Conservation (phyloP, 2,113 vertebrate genomes). For the Protomyctophum bolini region DNA sequence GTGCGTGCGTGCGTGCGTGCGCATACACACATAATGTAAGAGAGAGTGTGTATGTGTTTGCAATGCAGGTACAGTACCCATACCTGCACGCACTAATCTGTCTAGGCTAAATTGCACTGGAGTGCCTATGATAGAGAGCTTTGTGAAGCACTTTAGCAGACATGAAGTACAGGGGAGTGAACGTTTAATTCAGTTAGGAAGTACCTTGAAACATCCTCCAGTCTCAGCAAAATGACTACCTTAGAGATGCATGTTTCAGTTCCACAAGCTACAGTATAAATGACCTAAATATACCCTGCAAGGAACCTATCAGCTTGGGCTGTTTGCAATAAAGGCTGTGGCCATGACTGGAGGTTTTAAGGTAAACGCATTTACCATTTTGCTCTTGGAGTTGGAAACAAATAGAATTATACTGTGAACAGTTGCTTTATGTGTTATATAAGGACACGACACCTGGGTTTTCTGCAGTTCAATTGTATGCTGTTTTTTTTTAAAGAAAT, state of each 20-base stretch:
- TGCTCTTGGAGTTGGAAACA: constrained; percentile 31
- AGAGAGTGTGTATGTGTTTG: no score
- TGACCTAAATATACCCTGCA: constrained; percentile 34
- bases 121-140: neutral
- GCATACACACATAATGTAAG: no score
- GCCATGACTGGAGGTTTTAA: constrained; percentile 20
- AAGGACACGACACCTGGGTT: neutral
- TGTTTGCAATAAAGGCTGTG: constrained; percentile 31
- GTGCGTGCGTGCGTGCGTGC: no score
- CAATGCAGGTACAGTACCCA: no score
- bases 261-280: constrained; percentile 34
- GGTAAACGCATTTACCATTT: constrained; percentile 39
- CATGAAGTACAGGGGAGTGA: constrained; percentile 13
- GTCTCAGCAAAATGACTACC: constrained; percentile 32
- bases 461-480: neutral
- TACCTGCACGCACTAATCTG: no score
- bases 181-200: constrained; percentile 17
- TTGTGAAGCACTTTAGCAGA: neutral
- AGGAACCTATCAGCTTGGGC: constrained; percentile 20
- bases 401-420: no score
- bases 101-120: constrained; percentile 1
- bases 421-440: no score
- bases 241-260: constrained; percentile 23
- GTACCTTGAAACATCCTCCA: constrained; percentile 13
- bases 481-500: no score